phyloP scores from a whole-genome alignment of 2,797 vertebrate species.

The Austrolebias charrua region DNA sequence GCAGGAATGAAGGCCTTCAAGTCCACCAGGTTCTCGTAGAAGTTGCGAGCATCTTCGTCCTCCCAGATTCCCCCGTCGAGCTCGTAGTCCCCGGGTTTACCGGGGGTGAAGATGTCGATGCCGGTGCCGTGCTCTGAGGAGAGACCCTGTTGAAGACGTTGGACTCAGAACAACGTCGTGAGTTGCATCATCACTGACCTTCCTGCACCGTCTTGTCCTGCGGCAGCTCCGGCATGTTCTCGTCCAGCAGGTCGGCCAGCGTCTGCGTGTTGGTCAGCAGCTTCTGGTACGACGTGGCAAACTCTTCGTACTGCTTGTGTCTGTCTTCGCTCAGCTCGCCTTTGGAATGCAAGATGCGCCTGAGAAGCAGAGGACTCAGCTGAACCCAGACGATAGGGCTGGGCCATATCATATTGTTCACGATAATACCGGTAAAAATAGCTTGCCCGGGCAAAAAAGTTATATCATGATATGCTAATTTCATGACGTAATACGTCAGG shows the following conservation, averaged over 20 bases:
- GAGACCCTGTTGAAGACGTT: not conserved
- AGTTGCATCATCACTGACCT: conserved; percentile 75
- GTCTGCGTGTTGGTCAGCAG: conserved; percentile 97
- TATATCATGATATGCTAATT: no score
- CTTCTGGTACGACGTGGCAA: conserved; percentile 98
- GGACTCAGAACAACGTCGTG: not conserved
- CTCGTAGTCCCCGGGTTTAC: conserved; percentile 97
- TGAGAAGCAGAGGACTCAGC: conserved; percentile 46
- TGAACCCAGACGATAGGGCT: no score
- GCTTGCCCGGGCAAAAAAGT: no score
- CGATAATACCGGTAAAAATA: no score
- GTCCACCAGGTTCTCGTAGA: conserved; percentile 97
- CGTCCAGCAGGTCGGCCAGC: conserved; percentile 94
- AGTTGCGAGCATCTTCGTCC: conserved; percentile 96
- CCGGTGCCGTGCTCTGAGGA: conserved; percentile 91
- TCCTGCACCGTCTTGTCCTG: conserved; percentile 95
- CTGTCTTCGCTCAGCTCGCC: conserved; percentile 97
- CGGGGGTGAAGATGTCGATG: conserved; percentile 98
- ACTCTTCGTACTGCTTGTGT: conserved; percentile 98
- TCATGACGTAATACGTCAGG: no score
- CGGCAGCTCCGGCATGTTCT: conserved; percentile 98
- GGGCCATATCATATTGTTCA: no score
- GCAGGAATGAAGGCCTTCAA: conserved; percentile 99
- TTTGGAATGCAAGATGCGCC: conserved; percentile 97
- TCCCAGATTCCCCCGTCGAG: conserved; percentile 98